Evolutionary conservation across 92 coral and sea anemone genomes (phyloP), one percentile per base, ranked within the genome.

Genomic region (Scolanthus callimorphus): DNA sequence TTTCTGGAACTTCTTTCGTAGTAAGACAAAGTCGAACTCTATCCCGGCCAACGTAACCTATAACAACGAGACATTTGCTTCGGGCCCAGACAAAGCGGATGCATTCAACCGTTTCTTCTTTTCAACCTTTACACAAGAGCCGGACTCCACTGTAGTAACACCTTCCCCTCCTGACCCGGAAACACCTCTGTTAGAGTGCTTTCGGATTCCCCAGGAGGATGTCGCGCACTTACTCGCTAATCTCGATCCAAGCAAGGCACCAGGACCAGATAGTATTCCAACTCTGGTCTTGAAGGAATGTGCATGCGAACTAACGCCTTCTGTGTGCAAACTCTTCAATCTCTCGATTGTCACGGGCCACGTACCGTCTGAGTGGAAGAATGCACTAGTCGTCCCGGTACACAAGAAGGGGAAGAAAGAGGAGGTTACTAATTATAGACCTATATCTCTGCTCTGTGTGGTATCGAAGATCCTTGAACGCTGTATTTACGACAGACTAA

Each of bases 201-300:
- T 73, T 17, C 22, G 22, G 9, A 25, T 54, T 25, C 26, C 72
- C 22, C 67, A 39, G 4, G 67, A 46, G 0, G 69, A 69, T n/a
- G 60, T 74, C 4, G 8, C 15, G 1, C 21, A 17, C 11, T 39
- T 44, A 10, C 57, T 75, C 12, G 34, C 55, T 13, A 63, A 63
- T 6, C 54, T 70, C n/a, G 60, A 78, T 27, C 56, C 85, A 27
- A 56, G 52, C 26, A 78, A 78, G 56, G 78, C 73, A 20, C 51
- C 67, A 28, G 73, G 85, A 1, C 62, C 78, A 31, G 78, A 78
- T 29, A 62, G 65, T 20, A 41, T 79, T 17, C 70, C 69, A 31
- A 59, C 69, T 11, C 19, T 58, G 11, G 20, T 79, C 13, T 34
- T 79, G 46, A 79, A 71, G 61, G 48, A 66, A 25, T 65, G 80